Conservation (phyloP, 2,113 vertebrate species). For the Phylloscopus trochiloides region DNA sequence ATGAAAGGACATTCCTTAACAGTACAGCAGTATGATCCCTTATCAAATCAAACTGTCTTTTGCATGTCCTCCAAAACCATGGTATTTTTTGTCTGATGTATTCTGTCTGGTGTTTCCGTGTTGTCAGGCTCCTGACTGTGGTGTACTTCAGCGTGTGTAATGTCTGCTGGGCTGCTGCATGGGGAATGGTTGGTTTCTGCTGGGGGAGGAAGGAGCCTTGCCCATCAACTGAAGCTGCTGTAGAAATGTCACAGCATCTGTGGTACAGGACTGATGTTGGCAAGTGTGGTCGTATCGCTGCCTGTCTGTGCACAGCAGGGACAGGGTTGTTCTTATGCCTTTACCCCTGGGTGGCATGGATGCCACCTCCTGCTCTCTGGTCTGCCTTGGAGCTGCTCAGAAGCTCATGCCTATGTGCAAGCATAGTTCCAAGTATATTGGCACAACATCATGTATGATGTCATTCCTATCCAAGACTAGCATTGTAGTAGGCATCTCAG, state of each 20-base stretch:
- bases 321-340: neutral
- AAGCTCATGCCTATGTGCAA: neutral
- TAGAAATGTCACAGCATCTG: neutral
- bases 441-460: neutral
- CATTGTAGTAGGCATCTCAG: neutral
- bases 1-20: neutral
- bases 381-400: neutral
- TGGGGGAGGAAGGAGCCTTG: neutral
- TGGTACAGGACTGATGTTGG: neutral
- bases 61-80: neutral
- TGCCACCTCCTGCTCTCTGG: neutral
- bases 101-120: neutral
- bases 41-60: neutral
- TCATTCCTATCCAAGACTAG: neutral
- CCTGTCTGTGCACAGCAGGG: accelerated
- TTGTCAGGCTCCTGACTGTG: neutral
- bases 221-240: neutral
- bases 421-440: neutral
- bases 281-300: accelerated
- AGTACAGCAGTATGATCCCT: neutral
- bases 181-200: neutral
- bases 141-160: neutral
- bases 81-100: neutral
- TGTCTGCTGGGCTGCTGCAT: neutral
- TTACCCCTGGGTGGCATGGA: neutral